A percentile compares a stretch with the other conserved stretches of the same genome.
Conservation (phyloP, 2,888 invertebrate genomes). For the Erpobdella octoculata region DNA sequence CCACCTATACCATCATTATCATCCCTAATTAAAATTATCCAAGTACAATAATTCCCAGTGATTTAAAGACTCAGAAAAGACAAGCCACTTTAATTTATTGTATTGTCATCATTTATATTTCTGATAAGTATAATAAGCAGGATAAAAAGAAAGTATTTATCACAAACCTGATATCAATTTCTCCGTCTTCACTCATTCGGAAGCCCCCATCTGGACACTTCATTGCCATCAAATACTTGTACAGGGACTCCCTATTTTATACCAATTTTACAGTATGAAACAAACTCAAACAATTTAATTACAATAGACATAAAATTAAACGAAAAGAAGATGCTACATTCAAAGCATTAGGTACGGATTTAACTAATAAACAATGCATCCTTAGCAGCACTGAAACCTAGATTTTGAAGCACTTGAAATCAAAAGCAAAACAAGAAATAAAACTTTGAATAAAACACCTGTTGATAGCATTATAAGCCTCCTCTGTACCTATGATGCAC, state of each 20-base stretch:
- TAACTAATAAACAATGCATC: too few species aligned
- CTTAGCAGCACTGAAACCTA: too few species aligned
- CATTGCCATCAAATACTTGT: slow-evolving; percentile 70
- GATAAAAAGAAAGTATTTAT: neutral
- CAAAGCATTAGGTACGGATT: neutral
- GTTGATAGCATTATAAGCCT: slow-evolving; percentile 79
- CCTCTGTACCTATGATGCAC: slow-evolving; percentile 74
- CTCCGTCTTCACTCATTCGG: slow-evolving; percentile 81
- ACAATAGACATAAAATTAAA: neutral
- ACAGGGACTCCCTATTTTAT: slow-evolving; percentile 56
- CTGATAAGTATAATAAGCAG: neutral
- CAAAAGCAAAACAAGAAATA: too few species aligned
- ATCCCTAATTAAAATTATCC: too few species aligned
- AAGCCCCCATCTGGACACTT: slow-evolving; percentile 80
- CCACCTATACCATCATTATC: too few species aligned
- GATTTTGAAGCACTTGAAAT: too few species aligned
- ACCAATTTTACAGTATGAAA: neutral
- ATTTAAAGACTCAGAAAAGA: too few species aligned
- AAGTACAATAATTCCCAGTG: too few species aligned
- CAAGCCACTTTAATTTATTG: too few species aligned
- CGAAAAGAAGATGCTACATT: neutral
- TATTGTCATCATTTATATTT: too few species aligned
- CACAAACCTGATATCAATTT: slow-evolving; percentile 67
- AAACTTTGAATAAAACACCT: too few species aligned
- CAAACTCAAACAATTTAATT: neutral